Evolutionary conservation across 2,888 invertebrate genomes (phyloP).

Genomic region (Crioceris asparagi): DNA sequence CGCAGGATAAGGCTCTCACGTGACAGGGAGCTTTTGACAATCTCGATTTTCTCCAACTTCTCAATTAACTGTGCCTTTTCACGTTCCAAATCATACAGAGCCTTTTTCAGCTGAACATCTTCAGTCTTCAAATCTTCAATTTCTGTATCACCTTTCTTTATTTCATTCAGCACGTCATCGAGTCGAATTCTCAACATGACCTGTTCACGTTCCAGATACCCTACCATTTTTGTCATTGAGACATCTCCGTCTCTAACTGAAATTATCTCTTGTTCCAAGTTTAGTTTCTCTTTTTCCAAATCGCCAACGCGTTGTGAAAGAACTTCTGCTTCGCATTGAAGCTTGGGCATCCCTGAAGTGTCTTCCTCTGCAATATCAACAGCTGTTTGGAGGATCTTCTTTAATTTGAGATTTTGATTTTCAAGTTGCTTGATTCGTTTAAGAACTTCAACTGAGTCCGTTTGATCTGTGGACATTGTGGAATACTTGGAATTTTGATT

Average conservation of each 20-base stretch:
- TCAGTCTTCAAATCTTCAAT: conserved; percentile 14
- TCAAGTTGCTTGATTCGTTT: conserved; percentile 21
- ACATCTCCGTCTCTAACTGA: conserved; percentile 9
- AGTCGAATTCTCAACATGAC: conserved; percentile 15
- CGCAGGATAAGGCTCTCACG: conserved; percentile 15
- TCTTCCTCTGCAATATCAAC: conserved; percentile 19
- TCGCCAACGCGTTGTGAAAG: conserved; percentile 14
- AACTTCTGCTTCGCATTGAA: conserved; percentile 14
- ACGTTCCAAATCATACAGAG: conserved; percentile 15
- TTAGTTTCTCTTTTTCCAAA: conserved; percentile 18
- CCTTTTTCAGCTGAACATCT: conserved; percentile 14
- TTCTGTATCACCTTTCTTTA: conserved; percentile 14
- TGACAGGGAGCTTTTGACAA: conserved; percentile 12
- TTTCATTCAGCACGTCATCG: conserved; percentile 15
- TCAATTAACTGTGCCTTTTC: conserved; percentile 14
- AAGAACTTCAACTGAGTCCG: conserved; percentile 10
- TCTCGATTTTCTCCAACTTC: conserved; percentile 15
- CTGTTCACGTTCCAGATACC: conserved; percentile 15
- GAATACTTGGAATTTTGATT: too few species aligned
- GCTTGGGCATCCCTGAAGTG: conserved; percentile 6
- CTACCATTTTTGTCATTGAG: conserved; percentile 5
- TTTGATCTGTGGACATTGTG: too few species aligned
- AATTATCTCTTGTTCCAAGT: conserved; percentile 16
- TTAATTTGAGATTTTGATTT: conserved; percentile 21
- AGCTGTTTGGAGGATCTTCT: conserved; percentile 17